These are phyloP conservation scores for Hippocampus barbouri DNA, from an alignment of 2,113 vertebrate species.

Conservation along the genomic window DNA sequence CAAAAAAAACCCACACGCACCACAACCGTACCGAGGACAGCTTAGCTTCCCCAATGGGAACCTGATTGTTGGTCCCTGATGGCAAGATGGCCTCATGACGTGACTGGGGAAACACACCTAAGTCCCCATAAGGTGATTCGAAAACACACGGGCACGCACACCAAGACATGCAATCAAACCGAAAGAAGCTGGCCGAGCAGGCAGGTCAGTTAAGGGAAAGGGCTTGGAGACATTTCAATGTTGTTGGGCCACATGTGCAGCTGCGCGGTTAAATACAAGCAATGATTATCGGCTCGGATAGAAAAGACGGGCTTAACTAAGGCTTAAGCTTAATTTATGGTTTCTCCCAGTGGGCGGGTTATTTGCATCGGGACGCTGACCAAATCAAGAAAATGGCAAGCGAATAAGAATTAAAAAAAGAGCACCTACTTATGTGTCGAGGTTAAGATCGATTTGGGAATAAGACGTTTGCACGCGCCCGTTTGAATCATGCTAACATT, in stretches of 20 bases:
- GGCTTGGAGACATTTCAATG: slow-evolving; percentile 19
- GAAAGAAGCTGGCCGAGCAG: slow-evolving; percentile 7
- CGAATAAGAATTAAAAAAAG: neutral
- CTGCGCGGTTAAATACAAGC: slow-evolving; percentile 32
- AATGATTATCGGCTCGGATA: slow-evolving; percentile 39
- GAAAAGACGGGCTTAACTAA: slow-evolving; percentile 47
- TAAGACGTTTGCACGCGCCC: neutral
- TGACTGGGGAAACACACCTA: too few species aligned
- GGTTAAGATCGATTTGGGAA: too few species aligned
- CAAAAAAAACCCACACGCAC: too few species aligned
- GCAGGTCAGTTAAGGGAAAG: slow-evolving; percentile 12
- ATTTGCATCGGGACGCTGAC: slow-evolving; percentile 14
- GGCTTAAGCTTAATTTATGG: slow-evolving; percentile 41
- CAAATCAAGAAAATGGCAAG: neutral
- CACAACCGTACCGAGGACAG: too few species aligned
- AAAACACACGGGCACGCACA: neutral
- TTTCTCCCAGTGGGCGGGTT: slow-evolving; percentile 16
- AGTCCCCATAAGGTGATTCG: neutral
- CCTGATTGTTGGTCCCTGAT: neutral
- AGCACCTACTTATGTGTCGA: neutral
- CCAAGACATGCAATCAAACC: neutral
- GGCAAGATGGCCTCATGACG: too few species aligned
- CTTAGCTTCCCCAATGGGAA: neutral
- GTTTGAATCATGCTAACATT: neutral
- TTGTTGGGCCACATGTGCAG: slow-evolving; percentile 38